A percentile compares a stretch with the other conserved stretches of the same genome.
Evolutionary conservation across 2,888 invertebrate species (phyloP).

Genomic region (Oligia fasciuncula): DNA sequence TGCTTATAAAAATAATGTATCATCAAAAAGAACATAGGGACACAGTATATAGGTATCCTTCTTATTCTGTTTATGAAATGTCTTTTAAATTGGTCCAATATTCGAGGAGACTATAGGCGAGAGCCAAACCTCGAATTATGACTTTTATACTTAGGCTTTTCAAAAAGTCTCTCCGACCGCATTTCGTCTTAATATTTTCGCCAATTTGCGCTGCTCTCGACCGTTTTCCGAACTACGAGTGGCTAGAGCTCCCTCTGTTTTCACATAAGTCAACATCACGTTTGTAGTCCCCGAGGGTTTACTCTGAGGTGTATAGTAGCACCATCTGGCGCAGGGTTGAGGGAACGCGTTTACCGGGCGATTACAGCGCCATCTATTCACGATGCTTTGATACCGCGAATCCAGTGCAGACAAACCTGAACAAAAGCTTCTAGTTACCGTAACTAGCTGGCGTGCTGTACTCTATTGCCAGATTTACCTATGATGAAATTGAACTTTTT

Average conservation of each 20-base stretch:
- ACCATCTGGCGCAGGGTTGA: conserved; percentile 33
- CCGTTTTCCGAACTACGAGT: not conserved
- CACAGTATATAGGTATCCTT: too few species aligned
- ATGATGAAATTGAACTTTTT: too few species aligned
- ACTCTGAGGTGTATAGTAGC: not conserved
- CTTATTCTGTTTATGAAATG: too few species aligned
- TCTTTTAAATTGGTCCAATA: too few species aligned
- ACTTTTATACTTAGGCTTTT: too few species aligned
- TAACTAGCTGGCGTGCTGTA: conserved; percentile 11
- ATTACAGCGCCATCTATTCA: not conserved
- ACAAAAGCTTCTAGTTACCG: not conserved
- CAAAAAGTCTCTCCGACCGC: too few species aligned
- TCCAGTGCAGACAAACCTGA: not conserved
- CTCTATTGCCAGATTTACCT: not conserved
- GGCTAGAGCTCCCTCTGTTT: not conserved
- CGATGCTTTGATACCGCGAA: not conserved
- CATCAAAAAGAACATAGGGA: too few species aligned
- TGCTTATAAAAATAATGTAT: too few species aligned
- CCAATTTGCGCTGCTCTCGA: not conserved
- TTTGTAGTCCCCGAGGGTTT: too few species aligned
- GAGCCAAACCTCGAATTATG: too few species aligned
- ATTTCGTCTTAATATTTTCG: too few species aligned
- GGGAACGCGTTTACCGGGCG: not conserved
- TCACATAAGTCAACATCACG: not conserved
- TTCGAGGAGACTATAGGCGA: too few species aligned